Evolutionary conservation across 2,888 invertebrate species (phyloP), one percentile per base, ranked within the genome.

Genomic region (Ditylenchus weischeri): DNA sequence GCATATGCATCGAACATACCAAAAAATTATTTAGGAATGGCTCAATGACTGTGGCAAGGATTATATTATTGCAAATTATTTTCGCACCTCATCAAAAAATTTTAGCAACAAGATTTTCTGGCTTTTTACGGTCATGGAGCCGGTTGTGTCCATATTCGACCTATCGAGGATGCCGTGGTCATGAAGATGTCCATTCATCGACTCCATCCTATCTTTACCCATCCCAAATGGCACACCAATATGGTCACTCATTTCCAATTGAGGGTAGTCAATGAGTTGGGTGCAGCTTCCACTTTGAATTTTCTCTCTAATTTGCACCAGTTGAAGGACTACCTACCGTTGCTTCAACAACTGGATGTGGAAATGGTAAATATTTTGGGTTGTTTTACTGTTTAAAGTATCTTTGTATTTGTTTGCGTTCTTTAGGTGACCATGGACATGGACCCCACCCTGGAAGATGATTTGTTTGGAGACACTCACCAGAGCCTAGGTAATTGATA

Each of bases 221-320:
- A 38, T 38, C 38, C 38, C 6, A 38, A 38, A 11, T 38, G 38
- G 38, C 38, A 38, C 38, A 38, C 19, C 54, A 54, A 21, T 11
- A 6, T 54, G 54, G 54, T 54, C 8, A 23, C 23, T 13, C 23
- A 21, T 13, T 19, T 51, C 8, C 19, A 23, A 15, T 15, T 51
- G 7, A n/a, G 51, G 23, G 51, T 51, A 10, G 51, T 59, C 11
- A 13, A 36, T n/a, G n/a, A 38, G 19, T 59, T 59, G 10, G 13
- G 15, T 29, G 19, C 8, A 19, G 59, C 59, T 18, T 62, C 43
- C 35, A 51, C 29, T 50, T 11, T 19, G 5, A 23, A 51, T 35
- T 51, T 63, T 50, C 50, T 63, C 10, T 36, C 38, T 51, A 23
- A 36, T 51, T 63, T 63, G 51, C 35, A 63, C 11, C 29, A 36